Conservation (phyloP, 2,113 vertebrate species). For the Melanerpes formicivorus region DNA sequence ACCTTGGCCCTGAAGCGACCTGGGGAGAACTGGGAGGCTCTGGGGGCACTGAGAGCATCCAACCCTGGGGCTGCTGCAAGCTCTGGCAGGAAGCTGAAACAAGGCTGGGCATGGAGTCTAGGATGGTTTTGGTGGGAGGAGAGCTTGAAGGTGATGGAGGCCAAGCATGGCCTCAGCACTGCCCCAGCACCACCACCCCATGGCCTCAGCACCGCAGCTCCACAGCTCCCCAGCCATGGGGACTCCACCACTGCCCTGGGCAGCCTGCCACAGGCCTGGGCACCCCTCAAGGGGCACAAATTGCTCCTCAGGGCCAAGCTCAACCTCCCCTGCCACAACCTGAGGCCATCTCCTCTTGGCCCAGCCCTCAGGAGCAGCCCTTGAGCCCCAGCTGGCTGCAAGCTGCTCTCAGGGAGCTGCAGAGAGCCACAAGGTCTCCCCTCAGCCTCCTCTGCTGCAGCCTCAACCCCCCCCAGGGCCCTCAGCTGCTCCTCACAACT, state of each 20-base stretch:
- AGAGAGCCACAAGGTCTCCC: neutral
- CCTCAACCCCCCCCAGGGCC: neutral
- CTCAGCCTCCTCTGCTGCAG: neutral
- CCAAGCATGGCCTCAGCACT: neutral
- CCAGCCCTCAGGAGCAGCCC: neutral
- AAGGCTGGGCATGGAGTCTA: neutral
- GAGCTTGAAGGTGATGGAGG: neutral
- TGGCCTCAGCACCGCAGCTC: neutral
- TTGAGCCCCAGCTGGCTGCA: neutral
- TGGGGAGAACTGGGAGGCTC: neutral
- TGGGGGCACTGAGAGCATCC: accelerated
- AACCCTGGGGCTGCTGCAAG: accelerated
- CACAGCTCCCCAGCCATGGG: neutral
- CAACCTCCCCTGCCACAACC: neutral
- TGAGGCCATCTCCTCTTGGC: neutral
- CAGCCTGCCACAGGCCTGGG: neutral
- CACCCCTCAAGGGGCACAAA: neutral
- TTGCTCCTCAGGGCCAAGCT: neutral
- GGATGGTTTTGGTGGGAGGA: neutral
- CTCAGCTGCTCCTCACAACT: neutral
- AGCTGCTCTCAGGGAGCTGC: neutral
- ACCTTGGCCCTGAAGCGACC: accelerated
- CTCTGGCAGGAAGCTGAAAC: neutral
- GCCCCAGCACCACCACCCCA: neutral
- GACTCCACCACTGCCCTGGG: neutral